Conservation (phyloP, 2,113 vertebrate species). For the Protomyctophum bolini region DNA sequence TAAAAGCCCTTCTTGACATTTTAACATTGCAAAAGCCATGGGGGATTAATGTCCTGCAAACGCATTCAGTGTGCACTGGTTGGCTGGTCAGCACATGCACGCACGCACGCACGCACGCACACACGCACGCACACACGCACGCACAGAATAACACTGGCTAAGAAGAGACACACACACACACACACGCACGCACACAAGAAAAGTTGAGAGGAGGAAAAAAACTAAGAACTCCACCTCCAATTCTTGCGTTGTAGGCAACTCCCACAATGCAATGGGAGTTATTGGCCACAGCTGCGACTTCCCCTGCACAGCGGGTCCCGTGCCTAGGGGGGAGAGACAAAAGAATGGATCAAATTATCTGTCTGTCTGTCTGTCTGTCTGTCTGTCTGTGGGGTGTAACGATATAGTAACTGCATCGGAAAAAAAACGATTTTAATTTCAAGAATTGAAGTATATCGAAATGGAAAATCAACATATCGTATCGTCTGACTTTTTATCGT, state of each 20-base stretch:
- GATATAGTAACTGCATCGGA: too few species aligned
- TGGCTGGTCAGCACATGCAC: constrained; percentile 16
- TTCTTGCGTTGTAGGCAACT: constrained; percentile 89
- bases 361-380: neutral
- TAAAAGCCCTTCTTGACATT: constrained; percentile 32
- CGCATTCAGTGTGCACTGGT: constrained; percentile 31
- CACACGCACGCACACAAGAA: too few species aligned
- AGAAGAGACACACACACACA: neutral
- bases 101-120: too few species aligned
- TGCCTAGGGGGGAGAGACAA: constrained; percentile 75
- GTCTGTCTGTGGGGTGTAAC: neutral
- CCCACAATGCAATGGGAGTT: constrained; percentile 93
- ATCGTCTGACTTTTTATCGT: too few species aligned
- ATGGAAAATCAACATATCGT: too few species aligned
- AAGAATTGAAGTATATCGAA: too few species aligned
- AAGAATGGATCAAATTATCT: neutral
- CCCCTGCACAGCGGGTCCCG: constrained; percentile 91
- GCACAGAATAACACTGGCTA: constrained; percentile 27
- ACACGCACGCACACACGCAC: constrained; percentile 12
- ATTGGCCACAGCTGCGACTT: constrained; percentile 90
- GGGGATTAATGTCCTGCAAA: constrained; percentile 46
- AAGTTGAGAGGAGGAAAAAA: neutral
- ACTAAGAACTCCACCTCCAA: constrained; percentile 83
- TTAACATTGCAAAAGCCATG: constrained; percentile 11
- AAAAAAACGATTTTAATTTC: too few species aligned